Evolutionary conservation across 2,888 invertebrate genomes (phyloP), one percentile per base, ranked within the genome.

Genomic region (Diabrotica balteata): DNA sequence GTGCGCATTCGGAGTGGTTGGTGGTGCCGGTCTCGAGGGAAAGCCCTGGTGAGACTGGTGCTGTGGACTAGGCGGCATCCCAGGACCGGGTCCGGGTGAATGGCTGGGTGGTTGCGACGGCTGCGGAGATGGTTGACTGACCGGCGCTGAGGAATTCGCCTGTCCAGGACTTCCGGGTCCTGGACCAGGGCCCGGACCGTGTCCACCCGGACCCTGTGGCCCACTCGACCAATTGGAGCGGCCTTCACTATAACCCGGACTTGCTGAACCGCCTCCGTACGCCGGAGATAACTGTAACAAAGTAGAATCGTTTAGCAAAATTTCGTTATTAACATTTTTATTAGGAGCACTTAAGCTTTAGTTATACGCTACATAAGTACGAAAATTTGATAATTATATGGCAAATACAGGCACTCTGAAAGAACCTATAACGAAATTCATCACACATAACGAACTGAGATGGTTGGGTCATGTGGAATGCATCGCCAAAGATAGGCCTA

Each of bases 1-100:
- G 84, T 92, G 92, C 79, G 91, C 88, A 84, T 91, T 92, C 75
- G 92, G 91, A 75, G 92, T 92, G 80, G 92, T 91, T 79, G 92
- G 89, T 84, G 91, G 90, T 75, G 90, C 88, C 72, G 91, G 91
- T 84, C 91, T 86, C 75, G 87, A 90, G 73, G 91, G 90, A 71
- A 90, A 91, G 78, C 88, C 88, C 90, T 91, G 87, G 69, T 77
- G 82, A 68, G 78, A 78, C 72, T 81, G 81, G 54, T 87, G 87
- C 80, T 88, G 88, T 53, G 89, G 86, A 73, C 88, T 88, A 63
- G 88, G 88, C 55, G 84, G 83, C 70, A 88, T 83, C 70, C 87
- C 86, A 77, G 71, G 71, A 7, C 68, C 87, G 66, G 88, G 87
- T 51, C 87, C 88, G 67, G 84, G 84, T 55, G 84, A 84, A 76